Percentiles rank a stretch among this genome's conserved stretches.
These are phyloP conservation scores for Neocrepidodera transversa DNA, from an alignment of 2,888 invertebrate species.

Conservation along the genomic window DNA sequence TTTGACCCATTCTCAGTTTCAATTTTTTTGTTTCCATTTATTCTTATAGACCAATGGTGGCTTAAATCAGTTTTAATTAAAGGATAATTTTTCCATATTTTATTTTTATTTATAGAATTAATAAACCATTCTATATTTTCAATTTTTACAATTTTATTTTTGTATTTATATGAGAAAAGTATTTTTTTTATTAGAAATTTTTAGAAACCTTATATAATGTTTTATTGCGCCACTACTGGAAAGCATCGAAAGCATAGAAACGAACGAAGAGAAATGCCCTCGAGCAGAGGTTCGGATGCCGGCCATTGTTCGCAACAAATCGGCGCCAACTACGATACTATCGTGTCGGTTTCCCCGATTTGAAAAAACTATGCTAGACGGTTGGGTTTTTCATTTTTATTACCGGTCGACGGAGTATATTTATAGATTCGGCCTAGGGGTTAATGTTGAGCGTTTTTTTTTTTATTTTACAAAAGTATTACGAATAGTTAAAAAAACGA, in stretches of 20 bases:
- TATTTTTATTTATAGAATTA: no score
- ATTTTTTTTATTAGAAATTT: no score
- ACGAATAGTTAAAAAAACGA: no score
- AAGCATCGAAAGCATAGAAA: neutral
- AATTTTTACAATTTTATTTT: no score
- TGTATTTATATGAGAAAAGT: no score
- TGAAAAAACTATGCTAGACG: constrained; percentile 18
- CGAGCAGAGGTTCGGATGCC: constrained; percentile 13
- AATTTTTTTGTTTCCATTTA: neutral
- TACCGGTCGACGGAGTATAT: neutral
- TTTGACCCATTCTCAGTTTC: constrained; percentile 2
- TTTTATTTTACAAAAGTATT: neutral
- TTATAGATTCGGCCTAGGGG: neutral
- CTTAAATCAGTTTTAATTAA: neutral
- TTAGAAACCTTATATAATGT: no score
- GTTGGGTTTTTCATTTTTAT: constrained; percentile 7
- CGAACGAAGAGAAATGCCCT: constrained; percentile 10
- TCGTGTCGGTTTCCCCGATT: constrained; percentile 21
- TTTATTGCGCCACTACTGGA: no score
- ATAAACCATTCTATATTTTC: no score
- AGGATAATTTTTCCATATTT: no score
- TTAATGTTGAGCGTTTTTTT: neutral
- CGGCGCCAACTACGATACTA: constrained; percentile 29
- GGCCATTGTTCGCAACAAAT: constrained; percentile 27
- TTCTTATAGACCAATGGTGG: neutral